A percentile compares a stretch with the other conserved stretches of the same genome.
These are phyloP conservation scores for Octomys mimax DNA, from an alignment of 2,797 vertebrate genomes.

Conservation along the genomic window DNA sequence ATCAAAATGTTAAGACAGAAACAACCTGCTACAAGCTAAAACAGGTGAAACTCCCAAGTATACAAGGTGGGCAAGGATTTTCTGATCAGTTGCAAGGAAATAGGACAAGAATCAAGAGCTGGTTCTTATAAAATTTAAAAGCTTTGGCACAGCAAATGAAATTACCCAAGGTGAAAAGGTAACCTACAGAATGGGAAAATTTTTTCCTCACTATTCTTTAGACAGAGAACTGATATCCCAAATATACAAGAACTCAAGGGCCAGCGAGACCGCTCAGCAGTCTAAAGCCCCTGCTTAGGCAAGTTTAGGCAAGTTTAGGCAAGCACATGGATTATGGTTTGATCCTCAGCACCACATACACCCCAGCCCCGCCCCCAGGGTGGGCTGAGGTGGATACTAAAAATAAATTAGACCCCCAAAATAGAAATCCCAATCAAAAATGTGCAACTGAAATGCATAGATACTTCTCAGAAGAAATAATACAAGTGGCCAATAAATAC, in stretches of 20 bases:
- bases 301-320: too few species aligned
- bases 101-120: background rate
- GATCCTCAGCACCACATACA: too few species aligned
- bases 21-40: background rate
- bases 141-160: background rate
- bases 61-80: background rate
- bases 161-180: background rate
- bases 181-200: background rate
- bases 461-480: background rate
- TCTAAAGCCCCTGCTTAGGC: too few species aligned
- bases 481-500: background rate
- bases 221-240: background rate
- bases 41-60: background rate
- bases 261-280: too few species aligned
- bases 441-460: background rate
- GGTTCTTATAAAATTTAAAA: background rate
- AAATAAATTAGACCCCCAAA: background rate
- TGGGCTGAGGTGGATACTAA: too few species aligned
- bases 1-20: background rate
- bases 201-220: background rate
- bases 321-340: too few species aligned
- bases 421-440: background rate
- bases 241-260: background rate
- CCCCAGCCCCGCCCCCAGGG: too few species aligned
- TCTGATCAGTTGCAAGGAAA: background rate